Percentiles rank a stretch among this genome's conserved stretches.
Conservation (phyloP, 2,888 invertebrate genomes). For the Tineola bisselliella region DNA sequence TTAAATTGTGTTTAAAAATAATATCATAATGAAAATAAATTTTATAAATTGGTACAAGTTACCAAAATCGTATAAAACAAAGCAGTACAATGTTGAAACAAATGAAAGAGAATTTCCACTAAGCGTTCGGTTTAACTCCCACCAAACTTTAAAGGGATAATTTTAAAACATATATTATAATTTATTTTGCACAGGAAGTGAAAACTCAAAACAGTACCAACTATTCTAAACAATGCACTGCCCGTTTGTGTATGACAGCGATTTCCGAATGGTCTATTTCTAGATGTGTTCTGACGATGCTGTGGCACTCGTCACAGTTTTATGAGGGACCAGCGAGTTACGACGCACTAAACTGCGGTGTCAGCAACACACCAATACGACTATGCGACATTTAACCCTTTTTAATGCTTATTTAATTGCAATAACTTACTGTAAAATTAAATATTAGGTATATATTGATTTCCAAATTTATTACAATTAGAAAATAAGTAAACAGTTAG, state of each 20-base stretch:
- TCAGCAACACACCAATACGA: constrained; percentile 38
- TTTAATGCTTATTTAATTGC: constrained; percentile 44
- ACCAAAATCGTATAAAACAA: too few relatives aligned
- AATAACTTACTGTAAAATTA: constrained; percentile 20
- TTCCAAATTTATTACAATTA: too few relatives aligned
- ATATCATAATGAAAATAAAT: too few relatives aligned
- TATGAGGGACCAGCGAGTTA: constrained; percentile 46
- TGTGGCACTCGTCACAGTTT: constrained; percentile 21
- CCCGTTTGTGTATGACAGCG: constrained; percentile 7
- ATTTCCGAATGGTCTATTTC: constrained; percentile 11
- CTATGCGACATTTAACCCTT: constrained; percentile 34
- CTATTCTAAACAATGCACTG: not conserved
- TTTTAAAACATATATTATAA: not conserved
- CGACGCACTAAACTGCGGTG: constrained; percentile 41
- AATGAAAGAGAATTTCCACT: too few relatives aligned
- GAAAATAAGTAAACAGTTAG: too few relatives aligned
- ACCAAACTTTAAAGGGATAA: not conserved
- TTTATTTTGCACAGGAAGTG: constrained; percentile 10
- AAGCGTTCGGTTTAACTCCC: not conserved
- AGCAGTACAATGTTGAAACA: too few relatives aligned
- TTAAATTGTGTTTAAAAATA: too few relatives aligned
- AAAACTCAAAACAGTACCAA: constrained; percentile 8
- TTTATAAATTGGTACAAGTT: too few relatives aligned
- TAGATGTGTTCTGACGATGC: not conserved
- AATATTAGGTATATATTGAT: not conserved